phyloP scores from a whole-genome alignment of 2,888 invertebrate genomes.

The Carpatolechia fugitivella region DNA sequence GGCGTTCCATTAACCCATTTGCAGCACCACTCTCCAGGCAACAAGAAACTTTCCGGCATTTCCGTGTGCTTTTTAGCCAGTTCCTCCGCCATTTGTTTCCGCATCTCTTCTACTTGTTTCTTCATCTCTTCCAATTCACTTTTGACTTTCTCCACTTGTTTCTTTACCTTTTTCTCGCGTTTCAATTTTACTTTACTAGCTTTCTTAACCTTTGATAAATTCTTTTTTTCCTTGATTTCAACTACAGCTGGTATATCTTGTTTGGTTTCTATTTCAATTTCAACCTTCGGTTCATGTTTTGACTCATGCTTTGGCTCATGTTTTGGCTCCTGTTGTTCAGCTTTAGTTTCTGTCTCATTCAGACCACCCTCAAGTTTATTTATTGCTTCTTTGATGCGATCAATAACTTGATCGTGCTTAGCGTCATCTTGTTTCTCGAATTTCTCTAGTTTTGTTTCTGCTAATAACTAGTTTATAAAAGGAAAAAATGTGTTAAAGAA shows the following conservation, averaged over 20 bases:
- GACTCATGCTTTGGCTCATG: too few relatives aligned
- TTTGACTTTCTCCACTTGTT: constrained; percentile 59
- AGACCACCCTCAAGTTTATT: constrained; percentile 62
- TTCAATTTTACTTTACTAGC: constrained; percentile 47
- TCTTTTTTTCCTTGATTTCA: constrained; percentile 30
- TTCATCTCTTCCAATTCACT: constrained; percentile 60
- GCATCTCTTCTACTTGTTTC: constrained; percentile 61
- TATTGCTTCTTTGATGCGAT: constrained; percentile 65
- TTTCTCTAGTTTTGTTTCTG: constrained; percentile 55
- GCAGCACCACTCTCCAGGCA: constrained; percentile 82
- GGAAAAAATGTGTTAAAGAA: too few relatives aligned
- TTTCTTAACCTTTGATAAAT: constrained; percentile 50
- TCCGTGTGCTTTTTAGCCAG: constrained; percentile 30
- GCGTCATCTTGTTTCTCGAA: constrained; percentile 56
- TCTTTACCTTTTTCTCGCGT: constrained; percentile 57
- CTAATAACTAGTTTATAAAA: too few relatives aligned
- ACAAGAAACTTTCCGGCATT: constrained; percentile 51
- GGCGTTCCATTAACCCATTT: constrained; percentile 86
- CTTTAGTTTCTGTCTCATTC: constrained; percentile 33
- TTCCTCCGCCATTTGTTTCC: constrained; percentile 52
- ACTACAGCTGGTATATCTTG: constrained; percentile 14
- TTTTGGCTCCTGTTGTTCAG: too few relatives aligned
- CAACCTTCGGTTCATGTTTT: neutral
- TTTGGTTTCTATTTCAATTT: constrained; percentile 4
- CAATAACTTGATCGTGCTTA: constrained; percentile 57